Conservation (phyloP, 2,888 invertebrate species). For the Ligdia adustata region DNA sequence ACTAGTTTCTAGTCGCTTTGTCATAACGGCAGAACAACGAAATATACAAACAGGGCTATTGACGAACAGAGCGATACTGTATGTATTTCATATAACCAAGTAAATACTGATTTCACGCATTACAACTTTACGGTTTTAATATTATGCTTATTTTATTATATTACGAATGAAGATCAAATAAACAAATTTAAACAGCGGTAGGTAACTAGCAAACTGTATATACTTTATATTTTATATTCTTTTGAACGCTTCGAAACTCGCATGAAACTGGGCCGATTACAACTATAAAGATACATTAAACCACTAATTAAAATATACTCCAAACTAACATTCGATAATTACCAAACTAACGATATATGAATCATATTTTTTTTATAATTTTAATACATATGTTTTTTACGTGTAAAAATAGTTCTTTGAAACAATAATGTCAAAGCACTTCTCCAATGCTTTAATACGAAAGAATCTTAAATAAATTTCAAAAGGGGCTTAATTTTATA, state of each 20-base stretch:
- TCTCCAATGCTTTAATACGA: slow-evolving; percentile 45
- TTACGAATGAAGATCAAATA: slow-evolving; percentile 27
- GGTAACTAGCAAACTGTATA: slow-evolving; percentile 54
- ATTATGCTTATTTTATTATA: neutral
- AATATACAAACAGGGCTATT: neutral
- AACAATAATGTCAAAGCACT: slow-evolving; percentile 66
- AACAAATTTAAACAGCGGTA: neutral
- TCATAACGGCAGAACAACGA: neutral
- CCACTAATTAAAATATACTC: slow-evolving; percentile 78
- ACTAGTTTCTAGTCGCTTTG: slow-evolving; percentile 21
- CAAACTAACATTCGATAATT: slow-evolving; percentile 74
- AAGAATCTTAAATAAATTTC: slow-evolving; percentile 13
- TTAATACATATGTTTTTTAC: slow-evolving; percentile 63
- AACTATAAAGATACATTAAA: slow-evolving; percentile 80
- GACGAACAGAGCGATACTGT: neutral
- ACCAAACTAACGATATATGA: slow-evolving; percentile 77
- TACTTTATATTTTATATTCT: slow-evolving; percentile 37
- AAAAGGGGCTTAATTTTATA: slow-evolving; percentile 4
- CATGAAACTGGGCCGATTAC: slow-evolving; percentile 64
- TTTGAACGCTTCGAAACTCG: slow-evolving; percentile 50
- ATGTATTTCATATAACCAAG: neutral
- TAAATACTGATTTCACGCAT: neutral
- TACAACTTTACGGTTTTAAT: slow-evolving; percentile 19
- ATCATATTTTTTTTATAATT: slow-evolving; percentile 59
- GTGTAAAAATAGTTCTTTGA: slow-evolving; percentile 80